phyloP scores from a whole-genome alignment of 2,797 vertebrate genomes.

The Setipinna tenuifilis region DNA sequence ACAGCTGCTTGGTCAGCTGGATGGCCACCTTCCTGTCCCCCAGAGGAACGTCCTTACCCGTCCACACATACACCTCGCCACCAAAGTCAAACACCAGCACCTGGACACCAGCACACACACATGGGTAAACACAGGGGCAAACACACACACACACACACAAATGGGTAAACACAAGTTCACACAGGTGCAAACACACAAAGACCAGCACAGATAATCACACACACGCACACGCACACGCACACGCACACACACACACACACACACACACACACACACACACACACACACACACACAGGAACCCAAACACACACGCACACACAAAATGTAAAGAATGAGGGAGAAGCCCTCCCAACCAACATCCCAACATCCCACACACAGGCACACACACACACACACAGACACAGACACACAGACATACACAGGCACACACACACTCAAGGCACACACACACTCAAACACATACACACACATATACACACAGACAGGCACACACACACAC shows the following conservation, averaged over 20 bases:
- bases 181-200: neutral
- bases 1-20: conserved; percentile 81
- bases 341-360: too few species aligned
- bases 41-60: conserved; percentile 80
- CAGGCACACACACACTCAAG: conserved; percentile 19
- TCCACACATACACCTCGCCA: conserved; percentile 81
- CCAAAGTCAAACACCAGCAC: conserved; percentile 84
- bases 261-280: too few species aligned
- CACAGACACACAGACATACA: neutral
- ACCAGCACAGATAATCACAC: neutral
- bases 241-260: too few species aligned
- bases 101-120: conserved; percentile 53
- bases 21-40: conserved; percentile 79
- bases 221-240: too few species aligned
- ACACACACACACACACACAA: neutral
- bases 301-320: too few species aligned
- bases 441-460: neutral
- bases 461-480: conserved; percentile 13
- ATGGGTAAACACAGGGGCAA: neutral
- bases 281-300: too few species aligned
- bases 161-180: neutral
- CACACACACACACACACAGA: neutral
- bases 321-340: too few species aligned
- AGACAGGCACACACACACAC: neutral
- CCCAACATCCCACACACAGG: too few species aligned